These are phyloP conservation scores for Apogon hyalosoma DNA, from an alignment of 2,797 vertebrate species.

Conservation along the genomic window DNA sequence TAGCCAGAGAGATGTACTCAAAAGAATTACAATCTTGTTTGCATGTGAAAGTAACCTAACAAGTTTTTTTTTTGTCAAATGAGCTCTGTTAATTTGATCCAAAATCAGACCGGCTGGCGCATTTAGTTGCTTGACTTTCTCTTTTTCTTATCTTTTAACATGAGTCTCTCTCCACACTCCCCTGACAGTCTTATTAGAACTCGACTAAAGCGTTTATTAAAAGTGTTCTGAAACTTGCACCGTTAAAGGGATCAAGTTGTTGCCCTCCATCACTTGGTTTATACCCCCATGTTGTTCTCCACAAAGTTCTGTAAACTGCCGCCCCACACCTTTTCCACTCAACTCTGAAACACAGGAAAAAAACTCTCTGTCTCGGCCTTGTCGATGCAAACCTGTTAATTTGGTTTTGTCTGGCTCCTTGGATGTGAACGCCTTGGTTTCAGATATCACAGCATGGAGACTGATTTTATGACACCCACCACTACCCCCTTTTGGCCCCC, in stretches of 20 bases:
- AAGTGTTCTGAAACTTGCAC: slow-evolving; percentile 44
- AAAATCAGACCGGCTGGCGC: not conserved
- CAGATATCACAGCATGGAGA: slow-evolving; percentile 45
- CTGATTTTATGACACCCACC: slow-evolving; percentile 38
- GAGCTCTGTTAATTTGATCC: slow-evolving; percentile 16
- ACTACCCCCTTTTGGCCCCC: slow-evolving; percentile 14
- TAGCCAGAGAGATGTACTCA: not conserved
- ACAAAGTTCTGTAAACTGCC: slow-evolving; percentile 30
- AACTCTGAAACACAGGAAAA: slow-evolving; percentile 16
- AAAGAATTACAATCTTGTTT: slow-evolving; percentile 21
- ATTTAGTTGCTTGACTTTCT: not conserved
- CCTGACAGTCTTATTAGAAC: slow-evolving; percentile 36
- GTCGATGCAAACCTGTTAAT: slow-evolving; percentile 43
- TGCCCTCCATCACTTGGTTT: slow-evolving; percentile 18
- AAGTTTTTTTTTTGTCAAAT: slow-evolving; percentile 24
- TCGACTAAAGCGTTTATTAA: slow-evolving; percentile 11
- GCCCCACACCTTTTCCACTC: slow-evolving; percentile 17
- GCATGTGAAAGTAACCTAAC: slow-evolving; percentile 17
- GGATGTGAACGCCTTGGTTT: slow-evolving; percentile 46
- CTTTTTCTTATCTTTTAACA: slow-evolving; percentile 13
- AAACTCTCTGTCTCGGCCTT: slow-evolving; percentile 1
- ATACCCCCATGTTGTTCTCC: slow-evolving; percentile 17
- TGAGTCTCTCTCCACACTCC: slow-evolving; percentile 1
- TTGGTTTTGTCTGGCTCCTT: slow-evolving; percentile 44
- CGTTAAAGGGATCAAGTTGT: slow-evolving; percentile 38